Base-by-base conservation (phyloP, 2,113 vertebrate genomes). In the Dicerorhinus sumatrensis region DNA sequence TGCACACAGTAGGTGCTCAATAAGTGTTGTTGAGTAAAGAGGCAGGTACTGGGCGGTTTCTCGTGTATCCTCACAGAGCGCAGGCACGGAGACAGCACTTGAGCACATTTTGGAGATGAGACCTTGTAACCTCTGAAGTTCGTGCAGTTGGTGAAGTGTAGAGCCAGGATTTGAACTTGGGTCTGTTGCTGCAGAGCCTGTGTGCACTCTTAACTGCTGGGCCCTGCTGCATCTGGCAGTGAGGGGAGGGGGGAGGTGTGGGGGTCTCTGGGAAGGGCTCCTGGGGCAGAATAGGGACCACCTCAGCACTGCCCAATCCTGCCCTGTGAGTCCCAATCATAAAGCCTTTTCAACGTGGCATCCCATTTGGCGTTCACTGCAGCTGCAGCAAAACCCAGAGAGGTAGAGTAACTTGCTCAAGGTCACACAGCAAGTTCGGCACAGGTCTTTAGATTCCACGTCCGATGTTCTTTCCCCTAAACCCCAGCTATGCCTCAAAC, bases 301-400 rank as follows among this genome's bases (percentile, higher is more conserved):
- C 31, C 5, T 8, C 6, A 4, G 33, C 60, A 21, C 29, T 39
- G 29, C 65, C 65, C 33, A 9, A 0, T 16, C 76, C 51, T 29
- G 29, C 69, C 88, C 54, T 10, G 77, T 21, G 17, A n/a, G 6
- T 54, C 23, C 23, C 27, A 42, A 42, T 20, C 33, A 9, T 31
- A 89, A 60, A 89, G 39, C 14, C 56, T 62, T 75, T 58, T 85
- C 17, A 25, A 54, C 25, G 0, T 1, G 39, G 48, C 1, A 0
- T 80, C 72, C 20, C 33, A 4, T 54, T 65, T 13, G 12, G 8
- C 42, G 42, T 75, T 54, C 63, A 20, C 0, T 1, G 9, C 20
- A 54, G 20, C 29, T 8, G 39, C n/a, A 13, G 36, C 36, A 20
- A 72, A 92, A 70, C 91, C 54, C 96, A 97, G 94, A 91, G 94